These are phyloP conservation scores for Abrostola triplasia DNA, from an alignment of 2,888 invertebrate genomes.

Conservation along the genomic window DNA sequence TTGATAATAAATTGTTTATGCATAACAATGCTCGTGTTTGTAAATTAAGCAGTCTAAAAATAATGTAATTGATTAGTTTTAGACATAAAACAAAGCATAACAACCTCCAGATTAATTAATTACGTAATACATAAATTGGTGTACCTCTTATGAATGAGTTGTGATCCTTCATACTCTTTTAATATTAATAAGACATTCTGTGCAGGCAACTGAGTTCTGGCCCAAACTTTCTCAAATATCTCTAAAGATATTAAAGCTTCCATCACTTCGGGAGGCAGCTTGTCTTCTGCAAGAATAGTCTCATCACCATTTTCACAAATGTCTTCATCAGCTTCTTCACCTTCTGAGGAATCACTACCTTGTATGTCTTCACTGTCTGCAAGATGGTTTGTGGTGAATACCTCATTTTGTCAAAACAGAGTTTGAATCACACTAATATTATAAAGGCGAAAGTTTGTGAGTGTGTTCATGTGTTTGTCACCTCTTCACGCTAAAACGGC, in stretches of 20 bases:
- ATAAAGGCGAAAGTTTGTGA: too few relatives aligned
- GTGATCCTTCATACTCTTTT: constrained; percentile 84
- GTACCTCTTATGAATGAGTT: constrained; percentile 85
- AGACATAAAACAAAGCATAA: neutral
- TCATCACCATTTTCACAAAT: constrained; percentile 80
- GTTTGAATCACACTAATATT: too few relatives aligned
- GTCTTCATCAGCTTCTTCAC: constrained; percentile 80
- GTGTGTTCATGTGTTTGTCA: too few relatives aligned
- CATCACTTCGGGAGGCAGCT: constrained; percentile 87
- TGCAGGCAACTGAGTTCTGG: constrained; percentile 85
- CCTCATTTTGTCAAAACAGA: too few relatives aligned
- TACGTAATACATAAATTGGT: constrained; percentile 14
- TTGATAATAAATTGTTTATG: constrained; percentile 91
- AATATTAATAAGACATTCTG: constrained; percentile 87
- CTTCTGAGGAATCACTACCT: constrained; percentile 74
- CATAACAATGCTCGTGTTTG: constrained; percentile 91
- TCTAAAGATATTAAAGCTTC: constrained; percentile 89
- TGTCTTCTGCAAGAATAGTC: constrained; percentile 78
- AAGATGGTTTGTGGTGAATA: constrained; percentile 25
- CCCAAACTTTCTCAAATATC: constrained; percentile 89
- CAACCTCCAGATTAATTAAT: neutral
- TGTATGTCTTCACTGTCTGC: constrained; percentile 72
- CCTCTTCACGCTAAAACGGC: too few relatives aligned
- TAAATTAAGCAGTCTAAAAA: constrained; percentile 85
- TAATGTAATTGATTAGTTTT: constrained; percentile 5